Evolutionary conservation across 2,888 invertebrate genomes (phyloP).

Genomic region (Phytoseiulus persimilis): DNA sequence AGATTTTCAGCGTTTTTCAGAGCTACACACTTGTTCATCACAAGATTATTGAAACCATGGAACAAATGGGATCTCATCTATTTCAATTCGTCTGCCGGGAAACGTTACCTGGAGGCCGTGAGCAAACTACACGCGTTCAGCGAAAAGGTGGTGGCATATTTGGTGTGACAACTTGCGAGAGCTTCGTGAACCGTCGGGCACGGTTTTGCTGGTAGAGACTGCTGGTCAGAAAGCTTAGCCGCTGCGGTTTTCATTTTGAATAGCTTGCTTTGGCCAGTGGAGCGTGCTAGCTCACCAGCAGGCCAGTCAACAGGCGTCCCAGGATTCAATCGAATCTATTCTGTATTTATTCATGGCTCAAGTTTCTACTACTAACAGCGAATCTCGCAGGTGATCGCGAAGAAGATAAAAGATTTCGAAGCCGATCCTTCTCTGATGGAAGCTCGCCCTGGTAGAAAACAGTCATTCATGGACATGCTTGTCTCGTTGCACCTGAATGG

Average conservation of each 20-base stretch:
- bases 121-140: not conserved
- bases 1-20: too few relatives aligned
- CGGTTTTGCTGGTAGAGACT: not conserved
- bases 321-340: not conserved
- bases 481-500: not conserved
- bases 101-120: not conserved
- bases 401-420: not conserved
- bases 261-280: not conserved
- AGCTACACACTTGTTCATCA: not conserved
- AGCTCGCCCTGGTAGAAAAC: not conserved
- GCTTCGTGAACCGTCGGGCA: too few relatives aligned
- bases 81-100: not conserved
- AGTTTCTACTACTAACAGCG: too few relatives aligned
- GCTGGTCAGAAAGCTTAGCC: not conserved
- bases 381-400: not conserved
- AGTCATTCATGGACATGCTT: constrained; percentile 30
- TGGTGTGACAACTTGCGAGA: too few relatives aligned
- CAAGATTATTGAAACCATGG: not conserved
- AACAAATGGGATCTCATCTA: not conserved
- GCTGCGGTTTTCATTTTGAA: constrained; percentile 12
- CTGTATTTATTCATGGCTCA: not conserved
- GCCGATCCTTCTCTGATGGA: not conserved
- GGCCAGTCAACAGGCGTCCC: not conserved
- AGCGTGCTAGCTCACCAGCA: not conserved
- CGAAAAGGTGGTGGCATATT: not conserved